phyloP scores from a whole-genome alignment of 2,113 vertebrate genomes.

The Entelurus aequoreus region DNA sequence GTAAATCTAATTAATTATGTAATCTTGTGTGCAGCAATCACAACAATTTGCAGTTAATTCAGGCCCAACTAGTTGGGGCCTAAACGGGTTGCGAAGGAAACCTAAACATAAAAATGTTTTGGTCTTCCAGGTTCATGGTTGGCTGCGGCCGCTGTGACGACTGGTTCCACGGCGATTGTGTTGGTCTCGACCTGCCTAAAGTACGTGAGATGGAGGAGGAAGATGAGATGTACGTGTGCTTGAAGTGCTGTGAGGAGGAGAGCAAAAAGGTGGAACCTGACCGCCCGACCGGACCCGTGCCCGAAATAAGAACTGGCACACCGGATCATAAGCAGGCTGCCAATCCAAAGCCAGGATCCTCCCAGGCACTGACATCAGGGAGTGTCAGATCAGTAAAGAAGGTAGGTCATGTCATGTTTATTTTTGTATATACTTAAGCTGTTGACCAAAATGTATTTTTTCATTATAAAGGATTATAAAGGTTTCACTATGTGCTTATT shows the following conservation, averaged over 20 bases:
- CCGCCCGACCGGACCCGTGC: conserved; percentile 24
- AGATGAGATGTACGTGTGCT: conserved; percentile 94
- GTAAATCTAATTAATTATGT: not conserved
- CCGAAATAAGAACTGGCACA: conserved; percentile 62
- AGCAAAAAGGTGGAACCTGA: conserved; percentile 75
- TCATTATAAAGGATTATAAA: conserved; percentile 4
- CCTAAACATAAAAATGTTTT: not conserved
- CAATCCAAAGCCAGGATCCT: conserved; percentile 70
- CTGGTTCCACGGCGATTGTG: conserved; percentile 98
- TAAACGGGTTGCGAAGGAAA: not conserved
- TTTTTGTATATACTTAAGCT: not conserved
- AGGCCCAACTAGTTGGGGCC: not conserved
- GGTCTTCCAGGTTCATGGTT: conserved; percentile 86
- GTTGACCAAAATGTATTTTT: not conserved
- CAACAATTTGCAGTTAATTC: not conserved
- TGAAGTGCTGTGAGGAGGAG: conserved; percentile 92
- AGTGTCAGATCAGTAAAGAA: conserved; percentile 83
- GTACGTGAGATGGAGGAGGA: conserved; percentile 94
- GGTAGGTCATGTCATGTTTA: conserved; percentile 57
- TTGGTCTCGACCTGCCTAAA: conserved; percentile 90
- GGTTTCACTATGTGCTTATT: conserved; percentile 24
- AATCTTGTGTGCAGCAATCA: not conserved
- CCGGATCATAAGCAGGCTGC: conserved; percentile 70
- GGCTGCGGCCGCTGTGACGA: conserved; percentile 96
- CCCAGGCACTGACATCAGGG: conserved; percentile 62